Evolutionary conservation across 2,797 vertebrate species (phyloP).

Genomic region (Tapera naevia): DNA sequence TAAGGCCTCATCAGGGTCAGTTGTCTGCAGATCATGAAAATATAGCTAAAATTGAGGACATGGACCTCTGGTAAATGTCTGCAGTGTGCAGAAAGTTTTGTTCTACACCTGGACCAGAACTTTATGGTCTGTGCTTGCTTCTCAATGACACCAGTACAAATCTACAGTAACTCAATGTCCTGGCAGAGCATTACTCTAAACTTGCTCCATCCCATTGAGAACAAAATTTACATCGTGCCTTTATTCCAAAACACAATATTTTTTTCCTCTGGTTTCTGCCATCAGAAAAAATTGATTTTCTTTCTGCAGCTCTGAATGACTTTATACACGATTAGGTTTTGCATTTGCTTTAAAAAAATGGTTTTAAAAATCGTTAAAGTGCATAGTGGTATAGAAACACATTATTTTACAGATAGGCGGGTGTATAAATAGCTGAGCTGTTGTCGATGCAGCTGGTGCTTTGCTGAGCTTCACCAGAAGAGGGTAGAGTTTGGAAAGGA

Average conservation of each 20-base stretch:
- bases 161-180: neutral
- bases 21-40: neutral
- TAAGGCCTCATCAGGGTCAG: neutral
- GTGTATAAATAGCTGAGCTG: neutral
- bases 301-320: neutral
- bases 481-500: conserved; percentile 75
- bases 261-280: neutral
- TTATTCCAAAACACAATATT: neutral
- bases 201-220: neutral
- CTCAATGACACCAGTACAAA: neutral
- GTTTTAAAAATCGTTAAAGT: neutral
- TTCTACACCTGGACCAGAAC: neutral
- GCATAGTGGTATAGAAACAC: neutral
- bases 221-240: neutral
- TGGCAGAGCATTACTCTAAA: neutral
- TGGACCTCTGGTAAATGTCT: rapidly evolving
- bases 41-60: neutral
- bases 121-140: neutral
- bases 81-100: neutral
- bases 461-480: conserved; percentile 77
- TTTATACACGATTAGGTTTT: neutral
- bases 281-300: neutral
- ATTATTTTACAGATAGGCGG: neutral
- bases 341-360: neutral
- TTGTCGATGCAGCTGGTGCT: conserved; percentile 36